These are phyloP conservation scores for Chirona hameri DNA, from an alignment of 2,888 invertebrate species.

Conservation along the genomic window DNA sequence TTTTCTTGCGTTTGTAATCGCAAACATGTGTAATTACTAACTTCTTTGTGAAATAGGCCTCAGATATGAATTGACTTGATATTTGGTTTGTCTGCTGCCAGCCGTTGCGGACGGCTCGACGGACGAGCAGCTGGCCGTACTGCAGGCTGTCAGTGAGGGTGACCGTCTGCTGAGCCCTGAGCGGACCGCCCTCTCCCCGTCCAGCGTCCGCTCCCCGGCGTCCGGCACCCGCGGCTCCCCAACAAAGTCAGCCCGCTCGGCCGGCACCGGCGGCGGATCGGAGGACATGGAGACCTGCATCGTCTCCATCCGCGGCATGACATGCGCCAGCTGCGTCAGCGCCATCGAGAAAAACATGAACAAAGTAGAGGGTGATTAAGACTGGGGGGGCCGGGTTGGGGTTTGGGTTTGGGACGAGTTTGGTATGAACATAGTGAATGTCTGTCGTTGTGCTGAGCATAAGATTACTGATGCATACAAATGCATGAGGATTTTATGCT, in stretches of 20 bases:
- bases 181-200: neutral
- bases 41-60: too few relatives aligned
- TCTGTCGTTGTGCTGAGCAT: too few relatives aligned
- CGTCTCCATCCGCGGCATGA: slow-evolving; percentile 81
- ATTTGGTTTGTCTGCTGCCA: too few relatives aligned
- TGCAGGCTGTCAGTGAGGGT: neutral
- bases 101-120: too few relatives aligned
- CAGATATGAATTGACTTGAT: too few relatives aligned
- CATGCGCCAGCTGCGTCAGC: slow-evolving; percentile 90
- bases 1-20: too few relatives aligned
- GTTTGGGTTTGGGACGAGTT: neutral
- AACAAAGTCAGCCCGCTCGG: slow-evolving; percentile 26
- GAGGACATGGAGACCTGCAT: slow-evolving; percentile 42
- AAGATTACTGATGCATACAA: too few relatives aligned
- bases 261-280: slow-evolving; percentile 11
- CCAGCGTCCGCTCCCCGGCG: too few relatives aligned
- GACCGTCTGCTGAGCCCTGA: neutral
- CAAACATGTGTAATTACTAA: too few relatives aligned
- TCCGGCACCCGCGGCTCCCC: neutral
- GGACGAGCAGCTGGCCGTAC: neutral
- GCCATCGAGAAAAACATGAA: slow-evolving; percentile 90
- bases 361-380: slow-evolving; percentile 64
- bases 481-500: too few relatives aligned
- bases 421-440: too few relatives aligned
- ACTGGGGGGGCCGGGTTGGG: neutral